Percentiles rank a stretch among this genome's conserved stretches.
Conservation (phyloP, 2,113 vertebrate genomes). For the Steatornis caripensis region DNA sequence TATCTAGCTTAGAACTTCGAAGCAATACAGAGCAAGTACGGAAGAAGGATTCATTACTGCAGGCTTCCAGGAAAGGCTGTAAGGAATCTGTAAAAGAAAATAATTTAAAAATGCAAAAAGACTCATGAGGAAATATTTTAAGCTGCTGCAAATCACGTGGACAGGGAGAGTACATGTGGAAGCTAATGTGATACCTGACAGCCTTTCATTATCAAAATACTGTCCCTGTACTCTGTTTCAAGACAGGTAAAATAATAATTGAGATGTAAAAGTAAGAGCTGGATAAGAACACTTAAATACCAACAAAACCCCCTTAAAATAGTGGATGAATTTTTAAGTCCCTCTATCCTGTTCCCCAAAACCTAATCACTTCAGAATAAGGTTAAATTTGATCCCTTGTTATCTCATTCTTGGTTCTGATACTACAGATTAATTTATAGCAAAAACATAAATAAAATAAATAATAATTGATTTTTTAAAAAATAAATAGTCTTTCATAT, state of each 20-base stretch:
- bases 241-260: not conserved
- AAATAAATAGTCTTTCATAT: not conserved
- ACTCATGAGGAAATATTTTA: not conserved
- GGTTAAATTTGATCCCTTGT: not conserved
- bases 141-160: not conserved
- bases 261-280: not conserved
- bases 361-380: not conserved
- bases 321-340: not conserved
- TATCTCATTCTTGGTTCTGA: not conserved
- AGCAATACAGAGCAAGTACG: conserved; percentile 78
- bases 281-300: not conserved
- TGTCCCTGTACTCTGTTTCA: not conserved
- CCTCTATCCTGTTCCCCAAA: not conserved
- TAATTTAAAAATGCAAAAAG: not conserved
- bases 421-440: not conserved
- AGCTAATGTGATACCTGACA: not conserved
- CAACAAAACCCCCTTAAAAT: not conserved
- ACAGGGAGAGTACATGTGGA: not conserved
- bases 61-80: conserved; percentile 81
- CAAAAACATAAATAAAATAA: not conserved
- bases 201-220: not conserved
- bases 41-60: conserved; percentile 86
- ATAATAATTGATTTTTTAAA: not conserved
- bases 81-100: conserved; percentile 64
- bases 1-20: conserved; percentile 76